Evolutionary conservation across 2,888 invertebrate genomes (phyloP), one percentile per base, ranked within the genome.

Genomic region (Drosophila mimica): DNA sequence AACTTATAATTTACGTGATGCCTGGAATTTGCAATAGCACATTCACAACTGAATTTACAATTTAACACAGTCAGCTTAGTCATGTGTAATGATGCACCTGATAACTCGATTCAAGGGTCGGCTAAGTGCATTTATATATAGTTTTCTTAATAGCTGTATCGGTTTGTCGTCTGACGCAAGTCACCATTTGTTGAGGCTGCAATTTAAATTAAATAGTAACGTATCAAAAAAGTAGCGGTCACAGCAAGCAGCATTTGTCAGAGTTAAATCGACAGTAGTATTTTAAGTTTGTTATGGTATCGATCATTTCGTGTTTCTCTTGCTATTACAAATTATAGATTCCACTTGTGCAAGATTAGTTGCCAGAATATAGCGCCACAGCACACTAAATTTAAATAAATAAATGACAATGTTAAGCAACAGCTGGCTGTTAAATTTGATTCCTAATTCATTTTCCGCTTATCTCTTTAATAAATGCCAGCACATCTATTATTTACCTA

Each of bases 1-100:
- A 43, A 65, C 75, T 60, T 53, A 57, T 34, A 52, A 46, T 61
- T 79, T 76, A 79, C 88, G 89, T 89, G 85, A 70, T 70, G 63
- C 54, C 57, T 61, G 59, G 74, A 69, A 78, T 74, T 87, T 49
- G 76, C 68, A 85, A 67, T 82, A 79, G 63, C 62, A 82, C 43
- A 64, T 67, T 64, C 34, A 34, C 56, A 53, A 57, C 68, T 57
- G 20, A 57, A 59, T 54, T n/a, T 70, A 59, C 46, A 64, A 64
- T 25, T 49, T 52, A 40, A 61, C 34, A 28, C 59, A 52, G n/a
- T 36, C 36, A 49, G 31, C 54, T 74, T 74, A 79, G 61, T 79
- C 79, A 74, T 76, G 61, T 74, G 25, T 43, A 53, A 33, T 31
- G 38, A 33, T 60, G 48, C 36, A 46, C 40, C 40, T 60, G 76